Percentiles rank a stretch among this genome's conserved stretches.
These are phyloP conservation scores for Lerista edwardsae DNA, from an alignment of 2,797 vertebrate genomes.

Conservation along the genomic window DNA sequence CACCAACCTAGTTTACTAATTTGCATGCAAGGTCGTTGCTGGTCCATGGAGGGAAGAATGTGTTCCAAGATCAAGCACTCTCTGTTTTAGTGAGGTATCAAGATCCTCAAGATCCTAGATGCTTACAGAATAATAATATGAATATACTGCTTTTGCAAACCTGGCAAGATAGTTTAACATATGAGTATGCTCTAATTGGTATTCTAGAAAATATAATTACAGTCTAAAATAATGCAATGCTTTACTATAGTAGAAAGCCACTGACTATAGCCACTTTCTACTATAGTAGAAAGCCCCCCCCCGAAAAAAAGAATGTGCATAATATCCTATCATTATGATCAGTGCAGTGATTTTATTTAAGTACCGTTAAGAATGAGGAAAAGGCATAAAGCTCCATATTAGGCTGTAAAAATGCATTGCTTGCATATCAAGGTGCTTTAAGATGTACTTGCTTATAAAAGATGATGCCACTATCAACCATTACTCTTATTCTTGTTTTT, in stretches of 20 bases:
- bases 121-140: background rate
- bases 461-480: too few relatives aligned
- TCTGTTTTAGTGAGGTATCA: conserved; percentile 25
- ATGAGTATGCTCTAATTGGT: background rate
- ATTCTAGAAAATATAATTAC: conserved; percentile 24
- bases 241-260: conserved; percentile 64
- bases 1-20: background rate
- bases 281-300: conserved; percentile 55
- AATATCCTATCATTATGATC: conserved; percentile 19
- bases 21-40: background rate
- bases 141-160: conserved; percentile 1
- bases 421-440: too few relatives aligned
- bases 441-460: too few relatives aligned
- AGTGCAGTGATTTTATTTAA: conserved; percentile 19
- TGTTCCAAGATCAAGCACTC: conserved; percentile 49
- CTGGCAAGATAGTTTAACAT: background rate
- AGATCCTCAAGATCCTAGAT: conserved; percentile 24
- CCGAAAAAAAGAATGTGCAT: conserved; percentile 38
- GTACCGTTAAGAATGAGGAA: conserved; percentile 9
- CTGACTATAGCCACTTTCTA: too few relatives aligned
- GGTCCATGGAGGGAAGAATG: conserved; percentile 2
- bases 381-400: background rate
- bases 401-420: too few relatives aligned
- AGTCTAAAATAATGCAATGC: background rate
- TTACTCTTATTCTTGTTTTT: too few relatives aligned